Conservation (phyloP, 2,888 invertebrate genomes). For the Mythimna loreyi region DNA sequence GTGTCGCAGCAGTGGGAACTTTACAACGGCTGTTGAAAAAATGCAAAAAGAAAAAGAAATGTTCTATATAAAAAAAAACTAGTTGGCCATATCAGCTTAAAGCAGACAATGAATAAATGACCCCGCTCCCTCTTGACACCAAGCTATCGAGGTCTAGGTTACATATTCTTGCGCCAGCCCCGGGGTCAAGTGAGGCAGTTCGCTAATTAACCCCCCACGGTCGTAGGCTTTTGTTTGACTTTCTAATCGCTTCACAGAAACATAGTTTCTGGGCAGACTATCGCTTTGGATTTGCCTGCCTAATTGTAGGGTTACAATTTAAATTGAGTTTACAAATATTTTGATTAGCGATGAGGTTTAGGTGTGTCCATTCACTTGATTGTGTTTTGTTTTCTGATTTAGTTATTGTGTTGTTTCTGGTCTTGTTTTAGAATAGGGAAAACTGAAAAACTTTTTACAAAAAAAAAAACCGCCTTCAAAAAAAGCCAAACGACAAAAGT, state of each 20-base stretch:
- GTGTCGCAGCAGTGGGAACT: too few relatives aligned
- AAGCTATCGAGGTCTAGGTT: conserved; percentile 13
- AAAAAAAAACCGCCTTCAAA: too few relatives aligned
- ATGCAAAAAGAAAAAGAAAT: too few relatives aligned
- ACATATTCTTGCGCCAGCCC: conserved; percentile 47
- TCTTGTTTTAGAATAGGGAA: too few relatives aligned
- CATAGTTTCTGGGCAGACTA: conserved; percentile 65
- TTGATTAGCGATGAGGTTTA: conserved; percentile 48
- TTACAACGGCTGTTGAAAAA: too few relatives aligned
- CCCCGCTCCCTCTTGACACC: conserved; percentile 1
- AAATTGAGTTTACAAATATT: conserved; percentile 62
- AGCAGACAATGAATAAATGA: not conserved
- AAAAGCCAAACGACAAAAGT: too few relatives aligned
- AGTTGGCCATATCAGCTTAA: not conserved
- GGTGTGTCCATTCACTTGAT: conserved; percentile 38
- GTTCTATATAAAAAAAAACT: not conserved
- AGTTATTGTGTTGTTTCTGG: not conserved
- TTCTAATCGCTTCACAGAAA: conserved; percentile 72
- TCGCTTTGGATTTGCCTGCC: conserved; percentile 53
- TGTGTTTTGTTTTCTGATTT: conserved; percentile 27
- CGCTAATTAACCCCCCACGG: conserved; percentile 71
- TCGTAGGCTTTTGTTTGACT: conserved; percentile 72
- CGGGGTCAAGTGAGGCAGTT: conserved; percentile 61
- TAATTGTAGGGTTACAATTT: conserved; percentile 60
- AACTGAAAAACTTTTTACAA: too few relatives aligned